Base-by-base conservation (phyloP, 1,140 invertebrate species). In the Goniozus legneri region DNA sequence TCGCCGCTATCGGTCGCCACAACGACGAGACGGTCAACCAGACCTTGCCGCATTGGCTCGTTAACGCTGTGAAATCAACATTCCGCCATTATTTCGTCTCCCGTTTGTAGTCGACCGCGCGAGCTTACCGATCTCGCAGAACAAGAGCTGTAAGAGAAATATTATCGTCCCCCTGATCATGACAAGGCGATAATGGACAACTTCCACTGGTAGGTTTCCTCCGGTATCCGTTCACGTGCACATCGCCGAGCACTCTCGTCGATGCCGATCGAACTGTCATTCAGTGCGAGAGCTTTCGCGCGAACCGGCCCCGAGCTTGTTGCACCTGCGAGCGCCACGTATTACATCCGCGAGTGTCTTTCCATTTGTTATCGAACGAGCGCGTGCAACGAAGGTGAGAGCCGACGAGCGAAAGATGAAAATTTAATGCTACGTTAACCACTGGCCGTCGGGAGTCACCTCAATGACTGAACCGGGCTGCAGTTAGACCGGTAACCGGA, bases 11-110 rank as follows among this genome's bases (percentile, higher is more conserved):
- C 10, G 69, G 64, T 49, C 63, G 59, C 62, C 69, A 73, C 8
- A 76, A 52, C 1, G 75, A 71, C 8, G 75, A 76, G 16, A 77
- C 71, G 19, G 74, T 76, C 27, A 77, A 45, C 64, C 62, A 74
- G 12, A 77, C 54, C 39, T 65, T 66, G 16, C 60, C 62, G 43
- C 70, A 73, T 44, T 67, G 57, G 4, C 50, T 50, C 36, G 58
- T 53, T 30, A 52, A 56, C 49, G 50, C 68, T 71, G 19, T 15
- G 15, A 53, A 58, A 31, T 3, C 20, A 41, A 16, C 27, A 47
- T n/a, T n/a, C n/a, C 12, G 12, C n/a, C 2, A 15, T 10, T 27
- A 24, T 24, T 34, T 14, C 35, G 13, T 21, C 20, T 32, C 20
- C 18, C 18, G 16, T 20, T 1, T 8, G 2, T 33, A 0, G n/a